A percentile compares a stretch with the other conserved stretches of the same genome.
phyloP scores from a whole-genome alignment of 2,113 vertebrate species.

The Solenodon paradoxus region DNA sequence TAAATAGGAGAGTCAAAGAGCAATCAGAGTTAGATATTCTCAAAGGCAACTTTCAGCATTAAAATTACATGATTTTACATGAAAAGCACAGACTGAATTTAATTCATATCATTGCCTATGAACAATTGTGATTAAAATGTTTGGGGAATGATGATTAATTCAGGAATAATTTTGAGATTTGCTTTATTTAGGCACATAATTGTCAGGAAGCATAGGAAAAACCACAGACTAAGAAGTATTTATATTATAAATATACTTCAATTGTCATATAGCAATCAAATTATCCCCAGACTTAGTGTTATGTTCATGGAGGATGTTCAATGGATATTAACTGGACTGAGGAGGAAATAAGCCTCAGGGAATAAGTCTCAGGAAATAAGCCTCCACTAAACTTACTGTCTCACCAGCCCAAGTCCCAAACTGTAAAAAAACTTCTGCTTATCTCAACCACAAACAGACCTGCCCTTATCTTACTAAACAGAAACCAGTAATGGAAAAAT shows the following conservation, averaged over 20 bases:
- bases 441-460: too few relatives aligned
- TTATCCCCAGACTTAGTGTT: background rate
- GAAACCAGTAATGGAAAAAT: too few relatives aligned
- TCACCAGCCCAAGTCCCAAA: too few relatives aligned
- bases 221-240: conserved; percentile 33
- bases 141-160: conserved; percentile 29
- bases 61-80: conserved; percentile 47
- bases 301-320: background rate
- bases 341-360: too few relatives aligned
- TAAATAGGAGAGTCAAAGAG: background rate
- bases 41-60: background rate
- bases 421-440: too few relatives aligned
- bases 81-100: conserved; percentile 16
- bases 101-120: background rate
- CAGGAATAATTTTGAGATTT: background rate
- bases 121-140: conserved; percentile 41
- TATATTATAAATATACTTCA: conserved; percentile 41
- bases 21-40: background rate
- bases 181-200: conserved; percentile 27
- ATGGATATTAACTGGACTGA: conserved; percentile 34
- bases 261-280: conserved; percentile 36
- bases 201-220: background rate
- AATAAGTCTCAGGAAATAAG: too few relatives aligned
- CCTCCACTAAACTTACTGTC: too few relatives aligned
- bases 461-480: too few relatives aligned